phyloP scores from a whole-genome alignment of 53 echinoderm and acorn worm species.

The Glandiceps talaboti region DNA sequence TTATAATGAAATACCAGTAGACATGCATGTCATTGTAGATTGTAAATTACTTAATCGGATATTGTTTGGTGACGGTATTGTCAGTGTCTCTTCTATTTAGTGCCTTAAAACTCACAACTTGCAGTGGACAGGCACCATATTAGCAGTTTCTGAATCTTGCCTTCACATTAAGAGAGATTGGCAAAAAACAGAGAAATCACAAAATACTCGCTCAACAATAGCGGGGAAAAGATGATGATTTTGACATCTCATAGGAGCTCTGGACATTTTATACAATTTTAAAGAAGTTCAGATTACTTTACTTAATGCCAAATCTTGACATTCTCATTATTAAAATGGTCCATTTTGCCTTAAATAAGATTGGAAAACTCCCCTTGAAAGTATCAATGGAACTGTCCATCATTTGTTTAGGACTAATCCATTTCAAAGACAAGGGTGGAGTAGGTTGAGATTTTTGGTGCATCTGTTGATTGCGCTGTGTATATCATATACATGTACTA shows the following conservation, averaged over 20 bases:
- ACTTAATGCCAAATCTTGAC: no score
- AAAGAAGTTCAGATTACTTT: no score
- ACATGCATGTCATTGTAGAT: not conserved
- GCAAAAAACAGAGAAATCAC: no score
- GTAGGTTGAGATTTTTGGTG: not conserved
- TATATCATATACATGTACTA: not conserved
- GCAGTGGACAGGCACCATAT: not conserved
- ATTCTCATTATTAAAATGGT: no score
- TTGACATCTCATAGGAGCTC: no score
- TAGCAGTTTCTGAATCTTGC: no score
- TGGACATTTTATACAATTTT: no score
- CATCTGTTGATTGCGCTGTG: not conserved
- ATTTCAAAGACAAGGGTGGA: not conserved
- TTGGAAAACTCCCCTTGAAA: no score
- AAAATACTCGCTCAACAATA: no score
- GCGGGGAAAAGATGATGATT: no score
- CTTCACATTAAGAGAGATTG: no score
- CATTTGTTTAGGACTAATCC: not conserved
- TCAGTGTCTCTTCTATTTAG: not conserved
- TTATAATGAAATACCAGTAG: not conserved
- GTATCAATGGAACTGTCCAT: not conserved
- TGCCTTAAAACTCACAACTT: not conserved
- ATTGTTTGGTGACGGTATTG: not conserved
- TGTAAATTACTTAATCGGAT: not conserved
- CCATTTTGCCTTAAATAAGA: no score